Base-by-base conservation (phyloP, 2,888 invertebrate species). In the Lathronympha strigana region DNA sequence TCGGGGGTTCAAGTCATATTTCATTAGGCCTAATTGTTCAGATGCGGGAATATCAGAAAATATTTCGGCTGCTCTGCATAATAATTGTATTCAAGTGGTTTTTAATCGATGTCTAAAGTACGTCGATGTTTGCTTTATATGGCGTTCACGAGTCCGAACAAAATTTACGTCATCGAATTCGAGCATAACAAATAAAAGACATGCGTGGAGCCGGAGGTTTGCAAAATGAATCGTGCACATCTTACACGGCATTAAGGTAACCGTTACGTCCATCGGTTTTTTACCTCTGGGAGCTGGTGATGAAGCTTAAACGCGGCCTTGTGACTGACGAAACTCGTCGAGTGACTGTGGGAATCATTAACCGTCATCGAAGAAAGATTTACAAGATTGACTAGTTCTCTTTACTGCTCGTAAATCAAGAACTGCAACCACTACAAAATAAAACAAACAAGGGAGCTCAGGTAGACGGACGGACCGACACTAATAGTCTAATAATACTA, bases 401-500 rank as follows among this genome's bases (percentile, higher is more conserved):
- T 51, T 51, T 50, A 33, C 19, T 51, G 49, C 33, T 55, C 66
- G 51, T 68, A 68, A 66, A 68, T 68, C 66, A 63, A 50, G 49
- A 58, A 64, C 69, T 69, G 69, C 70, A 71, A 68, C 70, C 68
- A 68, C 61, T 60, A 66, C 60, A 69, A 64, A 66, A 67, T 67
- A 68, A 73, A 76, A 76, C 76, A 70, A 73, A 78, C 77, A 71
- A 71, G 66, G 72, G 73, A 70, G 72, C 76, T 71, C 88, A 90
- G 88, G 90, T 90, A 90, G 84, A 83, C 74, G 77, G 72, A 76
- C 76, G 71, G 73, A 73, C 76, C 77, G 83, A 78, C 79, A 77
- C 79, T 84, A 84, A 86, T 86, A 78, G 80, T 86, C 90, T 90
- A 90, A 88, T 89, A 87, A 90, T 90, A 90, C 83, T 79, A 80